Base-by-base conservation (phyloP, 2,113 vertebrate species). In the Boleophthalmus pectinirostris region DNA sequence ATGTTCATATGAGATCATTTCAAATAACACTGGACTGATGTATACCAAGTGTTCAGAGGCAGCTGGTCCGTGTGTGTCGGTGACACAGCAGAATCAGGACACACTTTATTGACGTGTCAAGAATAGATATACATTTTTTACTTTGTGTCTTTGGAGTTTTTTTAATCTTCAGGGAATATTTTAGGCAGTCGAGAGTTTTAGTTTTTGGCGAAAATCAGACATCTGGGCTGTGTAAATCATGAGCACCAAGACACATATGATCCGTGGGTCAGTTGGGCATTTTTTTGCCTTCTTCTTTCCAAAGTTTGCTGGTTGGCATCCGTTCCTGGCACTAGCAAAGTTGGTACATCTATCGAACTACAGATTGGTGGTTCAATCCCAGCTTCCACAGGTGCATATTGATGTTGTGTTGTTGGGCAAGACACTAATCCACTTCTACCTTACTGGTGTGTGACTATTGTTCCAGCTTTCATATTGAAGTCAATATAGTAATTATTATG, bases 31-130 rank as follows among this genome's bases (percentile, higher is more conserved):
- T 38, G 12, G 54, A 58, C 43, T 3, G 25, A 29, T n/a, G 2
- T 56, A 29, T 21, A 23, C 56, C 29, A 4, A 29, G 29, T 51
- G 47, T 51, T 18, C 47, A 49, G 47, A 5, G 47, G 68, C 84
- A 86, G 85, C 83, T 85, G 87, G 66, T 84, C 60, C 15, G 24
- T 75, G n/a, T 68, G 72, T 75, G 58, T 8, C 38, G 7, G 69
- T 88, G 80, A 87, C 79, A 61, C 73, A 78, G 86, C 82, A 84
- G 67, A 83, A 81, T 64, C 61, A 71, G 24, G 11, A 4, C 70
- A 70, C 47, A n/a, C 10, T 35, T 35, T 54, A 79, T 20, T 58
- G 20, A 74, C 18, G 25, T 68, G 43, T 43, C 66, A 51, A 33
- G 71, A 63, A 72, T 56, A 74, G 53, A 69, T 60, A 10, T 21